Percentiles rank a stretch among this genome's conserved stretches.
These are phyloP conservation scores for Pogonomyrmex barbatus DNA, from an alignment of 1,140 invertebrate species.

Conservation along the genomic window DNA sequence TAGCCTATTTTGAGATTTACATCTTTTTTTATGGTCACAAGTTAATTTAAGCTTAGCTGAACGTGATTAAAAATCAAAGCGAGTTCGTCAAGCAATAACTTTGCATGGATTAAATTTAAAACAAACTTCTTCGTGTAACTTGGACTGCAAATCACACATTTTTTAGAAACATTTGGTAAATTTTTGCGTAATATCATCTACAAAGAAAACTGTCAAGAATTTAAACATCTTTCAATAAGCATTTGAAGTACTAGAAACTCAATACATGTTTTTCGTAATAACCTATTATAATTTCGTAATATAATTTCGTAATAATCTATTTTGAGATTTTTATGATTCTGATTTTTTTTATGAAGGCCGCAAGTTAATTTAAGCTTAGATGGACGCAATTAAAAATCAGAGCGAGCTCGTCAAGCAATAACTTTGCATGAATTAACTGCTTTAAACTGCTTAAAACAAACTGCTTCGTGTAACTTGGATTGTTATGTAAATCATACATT, in stretches of 20 bases:
- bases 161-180: neutral
- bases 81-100: neutral
- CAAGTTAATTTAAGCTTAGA: too few species aligned
- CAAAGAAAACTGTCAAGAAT: neutral
- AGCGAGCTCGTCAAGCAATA: neutral
- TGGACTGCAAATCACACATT: neutral
- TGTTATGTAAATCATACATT: neutral
- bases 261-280: too few species aligned
- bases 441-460: neutral
- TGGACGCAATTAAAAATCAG: neutral
- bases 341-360: too few species aligned
- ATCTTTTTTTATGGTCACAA: neutral
- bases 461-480: neutral
- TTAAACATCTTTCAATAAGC: too few species aligned
- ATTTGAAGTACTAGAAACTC: too few species aligned
- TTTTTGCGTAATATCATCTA: neutral
- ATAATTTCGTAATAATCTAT: too few species aligned
- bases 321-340: too few species aligned
- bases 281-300: too few species aligned
- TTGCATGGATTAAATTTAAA: conserved; percentile 3
- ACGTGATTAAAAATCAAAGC: neutral
- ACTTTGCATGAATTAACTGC: neutral
- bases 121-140: neutral
- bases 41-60: neutral
- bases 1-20: neutral